Percentiles rank a stretch among this genome's conserved stretches.
phyloP scores from a whole-genome alignment of 1,140 invertebrate genomes.

The Tetragnatha versicolor region DNA sequence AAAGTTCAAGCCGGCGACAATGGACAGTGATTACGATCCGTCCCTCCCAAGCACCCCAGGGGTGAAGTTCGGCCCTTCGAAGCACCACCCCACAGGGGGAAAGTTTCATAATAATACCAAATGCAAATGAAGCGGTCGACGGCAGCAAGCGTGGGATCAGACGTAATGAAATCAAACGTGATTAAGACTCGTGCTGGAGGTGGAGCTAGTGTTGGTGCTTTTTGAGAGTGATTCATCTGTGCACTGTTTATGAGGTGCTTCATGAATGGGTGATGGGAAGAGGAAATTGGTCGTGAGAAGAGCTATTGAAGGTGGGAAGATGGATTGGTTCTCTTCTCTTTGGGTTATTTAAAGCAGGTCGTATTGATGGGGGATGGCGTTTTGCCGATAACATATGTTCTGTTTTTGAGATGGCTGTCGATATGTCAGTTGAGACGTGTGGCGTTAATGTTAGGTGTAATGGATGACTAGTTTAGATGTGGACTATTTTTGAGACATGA shows the following conservation, averaged over 20 bases:
- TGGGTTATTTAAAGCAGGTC: no score
- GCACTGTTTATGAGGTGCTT: neutral
- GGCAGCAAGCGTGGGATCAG: neutral
- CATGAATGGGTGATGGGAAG: neutral
- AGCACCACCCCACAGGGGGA: constrained; percentile 1
- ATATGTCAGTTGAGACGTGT: no score
- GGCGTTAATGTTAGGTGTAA: no score
- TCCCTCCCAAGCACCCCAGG: neutral
- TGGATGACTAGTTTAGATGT: no score
- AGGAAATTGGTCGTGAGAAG: neutral
- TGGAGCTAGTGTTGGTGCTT: neutral
- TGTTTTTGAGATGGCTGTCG: no score
- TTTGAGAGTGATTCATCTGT: constrained; percentile 1
- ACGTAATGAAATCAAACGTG: constrained; percentile 37
- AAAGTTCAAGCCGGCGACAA: constrained; percentile 17
- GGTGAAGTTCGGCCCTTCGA: neutral
- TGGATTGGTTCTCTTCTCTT: neutral
- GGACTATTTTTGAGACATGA: no score
- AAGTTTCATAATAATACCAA: constrained; percentile 42
- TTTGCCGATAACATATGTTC: no score
- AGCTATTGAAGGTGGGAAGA: neutral
- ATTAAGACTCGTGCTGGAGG: constrained; percentile 5
- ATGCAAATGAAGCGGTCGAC: constrained; percentile 38
- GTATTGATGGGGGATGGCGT: no score
- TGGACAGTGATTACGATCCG: neutral